Base-by-base conservation (phyloP, 2,888 invertebrate genomes). In the Macrosiphum euphorbiae region DNA sequence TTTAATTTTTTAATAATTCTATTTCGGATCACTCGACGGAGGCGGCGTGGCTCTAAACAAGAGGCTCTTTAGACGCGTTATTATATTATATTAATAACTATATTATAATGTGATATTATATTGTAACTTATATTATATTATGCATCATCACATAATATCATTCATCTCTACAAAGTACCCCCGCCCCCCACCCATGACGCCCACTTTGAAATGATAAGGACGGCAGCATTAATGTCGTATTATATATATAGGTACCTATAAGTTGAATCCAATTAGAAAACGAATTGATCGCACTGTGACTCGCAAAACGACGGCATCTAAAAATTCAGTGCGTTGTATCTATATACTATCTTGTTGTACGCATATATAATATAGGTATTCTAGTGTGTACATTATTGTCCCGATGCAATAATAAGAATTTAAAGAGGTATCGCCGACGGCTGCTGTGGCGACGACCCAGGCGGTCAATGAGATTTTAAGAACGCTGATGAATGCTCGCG, bases 1-100 rank as follows among this genome's bases (percentile, higher is more conserved):
- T 90, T 90, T 84, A 24, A 28, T 44, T 50, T 89, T 89, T 88
- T 84, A 41, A 88, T 88, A 92, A 88, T 92, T 92, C 92, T 89
- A 92, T 92, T 92, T 89, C 55, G 85, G 89, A 93, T 88, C 88
- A 88, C 92, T 88, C 92, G 88, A 88, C 88, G 52, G 52, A 41
- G 67, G 87, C 78, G 88, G 52, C 52, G 50, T 84, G 50, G 35
- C 35, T 78, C 78, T 85, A 41, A 78, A 92, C 88, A 88, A 87
- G 88, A 92, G 88, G 41, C 88, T 67, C 92, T 92, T 92, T 92
- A 78, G 50, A 92, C 52, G 50, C 52, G 50, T 55, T 84, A 44
- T 85, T 91, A 91, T 91, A 91, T 84, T 84, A 52, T 28, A 55
- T 91, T 91, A 91, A 28, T 35, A 26, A 58, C 26, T 78, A 78